Evolutionary conservation across 2,113 vertebrate genomes (phyloP).

Genomic region (Menura novaehollandiae): DNA sequence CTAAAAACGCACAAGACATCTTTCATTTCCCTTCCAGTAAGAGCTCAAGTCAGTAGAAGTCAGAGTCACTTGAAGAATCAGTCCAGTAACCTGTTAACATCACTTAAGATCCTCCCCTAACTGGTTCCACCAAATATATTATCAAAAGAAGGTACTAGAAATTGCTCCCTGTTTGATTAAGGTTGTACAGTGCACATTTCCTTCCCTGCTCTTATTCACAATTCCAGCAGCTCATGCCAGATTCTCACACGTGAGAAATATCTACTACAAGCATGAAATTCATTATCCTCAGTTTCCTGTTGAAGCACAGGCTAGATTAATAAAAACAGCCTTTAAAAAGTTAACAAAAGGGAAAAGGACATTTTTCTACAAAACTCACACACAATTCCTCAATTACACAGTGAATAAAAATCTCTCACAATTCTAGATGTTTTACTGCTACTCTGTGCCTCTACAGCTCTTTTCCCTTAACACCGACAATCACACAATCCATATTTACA

Average conservation of each 20-base stretch:
- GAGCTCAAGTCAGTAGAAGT: background rate
- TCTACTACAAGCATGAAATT: background rate
- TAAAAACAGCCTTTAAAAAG: background rate
- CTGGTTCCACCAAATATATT: background rate
- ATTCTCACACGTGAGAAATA: background rate
- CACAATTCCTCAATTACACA: background rate
- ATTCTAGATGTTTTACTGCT: background rate
- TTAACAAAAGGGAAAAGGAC: background rate
- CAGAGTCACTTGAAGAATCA: background rate
- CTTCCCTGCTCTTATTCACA: background rate
- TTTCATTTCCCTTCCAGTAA: background rate
- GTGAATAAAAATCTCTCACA: background rate
- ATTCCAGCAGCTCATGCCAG: background rate
- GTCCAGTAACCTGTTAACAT: background rate
- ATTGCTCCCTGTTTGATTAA: background rate
- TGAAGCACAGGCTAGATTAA: background rate
- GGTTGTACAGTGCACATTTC: background rate
- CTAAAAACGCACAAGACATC: background rate
- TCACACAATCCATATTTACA: background rate
- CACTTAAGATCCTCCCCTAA: background rate
- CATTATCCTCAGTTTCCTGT: background rate
- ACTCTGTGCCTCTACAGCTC: background rate
- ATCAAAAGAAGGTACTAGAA: constrained; percentile 8
- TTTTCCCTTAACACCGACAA: background rate
- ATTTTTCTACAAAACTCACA: background rate